These are phyloP conservation scores for Sarotherodon lohbergeri DNA, from an alignment of 2,113 vertebrate genomes.

Conservation along the genomic window DNA sequence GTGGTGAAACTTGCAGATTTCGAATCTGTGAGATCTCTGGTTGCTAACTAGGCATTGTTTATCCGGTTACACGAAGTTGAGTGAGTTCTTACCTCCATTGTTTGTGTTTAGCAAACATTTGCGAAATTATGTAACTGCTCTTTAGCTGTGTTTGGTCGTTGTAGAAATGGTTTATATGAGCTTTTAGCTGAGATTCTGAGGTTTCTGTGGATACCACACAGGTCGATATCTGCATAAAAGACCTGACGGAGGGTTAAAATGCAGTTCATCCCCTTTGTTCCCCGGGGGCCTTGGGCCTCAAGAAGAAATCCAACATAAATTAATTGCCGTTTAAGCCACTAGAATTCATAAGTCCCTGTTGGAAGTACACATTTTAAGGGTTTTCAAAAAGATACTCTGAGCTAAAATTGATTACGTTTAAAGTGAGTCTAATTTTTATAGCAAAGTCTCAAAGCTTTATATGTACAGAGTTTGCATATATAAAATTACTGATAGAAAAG, in stretches of 20 bases:
- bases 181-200: background rate
- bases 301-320: background rate
- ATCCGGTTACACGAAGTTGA: accelerated
- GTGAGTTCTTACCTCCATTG: background rate
- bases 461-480: background rate
- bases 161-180: background rate
- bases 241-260: background rate
- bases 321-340: background rate
- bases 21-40: background rate
- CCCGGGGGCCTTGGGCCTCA: accelerated
- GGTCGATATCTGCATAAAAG: background rate
- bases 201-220: background rate
- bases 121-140: accelerated
- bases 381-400: background rate
- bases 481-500: background rate
- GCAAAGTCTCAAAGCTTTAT: background rate
- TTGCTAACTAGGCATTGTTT: background rate
- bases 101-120: background rate
- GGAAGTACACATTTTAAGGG: background rate
- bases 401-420: background rate
- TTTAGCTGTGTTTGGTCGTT: background rate
- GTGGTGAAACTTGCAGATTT: background rate
- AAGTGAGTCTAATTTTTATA: background rate
- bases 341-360: background rate
- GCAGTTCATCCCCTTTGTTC: background rate